A percentile compares a stretch with the other conserved stretches of the same genome.
Evolutionary conservation across 2,113 vertebrate genomes (phyloP).

Genomic region (Tangachromis dhanisi): DNA sequence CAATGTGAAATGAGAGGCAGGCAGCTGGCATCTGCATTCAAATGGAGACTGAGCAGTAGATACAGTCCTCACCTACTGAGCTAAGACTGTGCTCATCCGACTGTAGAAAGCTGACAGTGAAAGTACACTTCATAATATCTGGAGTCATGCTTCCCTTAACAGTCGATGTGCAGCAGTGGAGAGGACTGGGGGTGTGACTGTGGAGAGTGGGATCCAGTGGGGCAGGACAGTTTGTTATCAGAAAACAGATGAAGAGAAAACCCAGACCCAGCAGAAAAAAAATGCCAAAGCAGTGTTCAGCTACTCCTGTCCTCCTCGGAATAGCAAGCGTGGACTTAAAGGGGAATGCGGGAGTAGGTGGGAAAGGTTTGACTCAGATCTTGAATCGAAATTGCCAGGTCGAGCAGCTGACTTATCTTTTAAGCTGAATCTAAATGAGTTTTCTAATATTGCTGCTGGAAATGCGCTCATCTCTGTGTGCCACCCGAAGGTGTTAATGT

Average conservation of each 20-base stretch:
- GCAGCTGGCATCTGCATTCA: conserved; percentile 18
- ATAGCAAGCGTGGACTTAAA: conserved; percentile 11
- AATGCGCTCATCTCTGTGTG: not conserved
- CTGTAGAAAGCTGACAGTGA: not conserved
- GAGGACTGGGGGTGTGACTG: not conserved
- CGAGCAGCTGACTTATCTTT: not conserved
- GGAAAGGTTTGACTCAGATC: not conserved
- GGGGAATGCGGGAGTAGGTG: not conserved
- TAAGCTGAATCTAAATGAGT: not conserved
- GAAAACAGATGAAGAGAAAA: not conserved
- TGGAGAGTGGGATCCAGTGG: not conserved
- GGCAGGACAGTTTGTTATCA: not conserved
- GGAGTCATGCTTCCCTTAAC: not conserved
- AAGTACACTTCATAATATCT: not conserved
- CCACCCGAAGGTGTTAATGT: not conserved
- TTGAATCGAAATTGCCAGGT: conserved; percentile 1
- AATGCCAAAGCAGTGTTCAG: conserved; percentile 1
- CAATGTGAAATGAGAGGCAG: conserved; percentile 4
- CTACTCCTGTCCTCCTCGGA: not conserved
- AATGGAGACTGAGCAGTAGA: conserved; percentile 14
- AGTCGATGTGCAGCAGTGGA: not conserved
- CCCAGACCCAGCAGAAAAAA: not conserved
- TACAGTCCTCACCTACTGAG: conserved; percentile 7
- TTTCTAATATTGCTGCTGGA: not conserved
- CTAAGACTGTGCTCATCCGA: not conserved